These are phyloP conservation scores for Macroteleia sp. DNA, from an alignment of 2,888 invertebrate species.

Conservation along the genomic window DNA sequence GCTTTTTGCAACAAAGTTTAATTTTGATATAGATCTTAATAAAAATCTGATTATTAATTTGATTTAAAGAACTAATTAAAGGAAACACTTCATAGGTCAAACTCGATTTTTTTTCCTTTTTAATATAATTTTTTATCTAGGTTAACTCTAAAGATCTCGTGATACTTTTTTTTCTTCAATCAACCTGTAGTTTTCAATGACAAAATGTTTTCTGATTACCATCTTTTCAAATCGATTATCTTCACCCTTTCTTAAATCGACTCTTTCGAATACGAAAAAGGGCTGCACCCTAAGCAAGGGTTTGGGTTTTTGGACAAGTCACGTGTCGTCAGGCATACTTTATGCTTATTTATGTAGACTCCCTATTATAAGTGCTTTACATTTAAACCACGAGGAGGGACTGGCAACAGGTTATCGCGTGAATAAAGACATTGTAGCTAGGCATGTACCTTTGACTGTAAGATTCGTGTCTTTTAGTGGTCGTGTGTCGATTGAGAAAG, in stretches of 20 bases:
- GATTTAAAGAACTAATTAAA: no score
- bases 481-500: constrained; percentile 60
- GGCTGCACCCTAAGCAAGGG: constrained; percentile 66
- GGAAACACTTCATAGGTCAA: no score
- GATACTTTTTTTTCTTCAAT: no score
- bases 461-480: constrained; percentile 65
- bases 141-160: no score
- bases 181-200: constrained; percentile 16
- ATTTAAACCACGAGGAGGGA: constrained; percentile 70
- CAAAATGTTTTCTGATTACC: constrained; percentile 48
- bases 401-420: constrained; percentile 70
- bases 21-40: no score
- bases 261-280: constrained; percentile 47
- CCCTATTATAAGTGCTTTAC: constrained; percentile 72
- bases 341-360: constrained; percentile 79
- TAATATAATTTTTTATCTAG: no score
- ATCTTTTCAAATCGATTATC: constrained; percentile 61
- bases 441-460: constrained; percentile 39
- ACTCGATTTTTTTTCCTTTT: no score
- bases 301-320: constrained; percentile 68
- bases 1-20: no score
- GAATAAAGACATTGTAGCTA: constrained; percentile 65
- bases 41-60: no score
- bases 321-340: constrained; percentile 74
- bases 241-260: constrained; percentile 62